These are phyloP conservation scores for Phrynosoma blainvillii DNA, from an alignment of 2,113 vertebrate species.

Conservation along the genomic window DNA sequence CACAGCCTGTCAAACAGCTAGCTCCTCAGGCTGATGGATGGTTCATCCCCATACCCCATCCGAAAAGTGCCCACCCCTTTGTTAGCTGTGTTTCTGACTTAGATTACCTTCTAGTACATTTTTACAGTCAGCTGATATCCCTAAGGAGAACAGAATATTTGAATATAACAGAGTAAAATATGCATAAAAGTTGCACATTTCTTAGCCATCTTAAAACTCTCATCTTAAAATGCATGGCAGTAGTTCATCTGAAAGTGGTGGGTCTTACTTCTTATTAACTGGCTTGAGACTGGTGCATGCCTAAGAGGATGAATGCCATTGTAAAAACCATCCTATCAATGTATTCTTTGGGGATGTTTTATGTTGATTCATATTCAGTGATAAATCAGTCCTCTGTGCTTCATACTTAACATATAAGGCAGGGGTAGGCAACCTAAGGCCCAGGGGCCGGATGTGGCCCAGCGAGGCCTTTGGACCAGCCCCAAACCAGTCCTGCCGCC, in stretches of 20 bases:
- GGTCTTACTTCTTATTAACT: neutral
- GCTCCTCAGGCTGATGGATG: neutral
- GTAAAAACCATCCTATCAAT: neutral
- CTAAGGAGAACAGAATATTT: rapidly evolving
- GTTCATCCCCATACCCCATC: neutral
- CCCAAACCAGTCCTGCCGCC: no score
- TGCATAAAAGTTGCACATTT: neutral
- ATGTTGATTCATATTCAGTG: neutral
- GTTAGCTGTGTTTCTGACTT: neutral
- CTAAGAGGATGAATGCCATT: neutral
- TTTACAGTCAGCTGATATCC: neutral
- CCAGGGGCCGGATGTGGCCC: no score
- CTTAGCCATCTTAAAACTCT: neutral
- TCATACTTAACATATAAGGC: rapidly evolving
- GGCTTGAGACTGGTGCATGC: neutral
- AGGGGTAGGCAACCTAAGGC: no score
- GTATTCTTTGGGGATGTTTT: neutral
- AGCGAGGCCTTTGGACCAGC: no score
- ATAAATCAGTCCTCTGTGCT: neutral
- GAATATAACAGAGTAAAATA: rapidly evolving
- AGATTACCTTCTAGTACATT: neutral
- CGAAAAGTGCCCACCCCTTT: no score
- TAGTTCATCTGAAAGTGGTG: neutral
- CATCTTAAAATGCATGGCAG: neutral
- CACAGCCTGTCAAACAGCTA: neutral